Conservation (phyloP, 2,113 vertebrate species). For the Gracilinanus agilis region DNA sequence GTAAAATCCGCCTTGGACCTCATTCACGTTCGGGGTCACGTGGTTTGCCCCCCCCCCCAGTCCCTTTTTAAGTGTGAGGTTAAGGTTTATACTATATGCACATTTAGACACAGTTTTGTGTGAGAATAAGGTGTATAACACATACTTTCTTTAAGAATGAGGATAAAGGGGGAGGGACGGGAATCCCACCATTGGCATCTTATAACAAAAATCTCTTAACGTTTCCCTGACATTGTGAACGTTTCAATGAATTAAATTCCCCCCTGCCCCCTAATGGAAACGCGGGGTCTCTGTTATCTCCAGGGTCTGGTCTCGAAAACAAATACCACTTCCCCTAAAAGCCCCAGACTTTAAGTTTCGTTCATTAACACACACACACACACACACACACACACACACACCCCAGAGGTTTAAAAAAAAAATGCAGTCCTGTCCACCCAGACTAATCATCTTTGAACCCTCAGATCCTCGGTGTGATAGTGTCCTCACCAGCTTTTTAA, state of each 20-base stretch:
- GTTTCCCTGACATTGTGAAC: neutral
- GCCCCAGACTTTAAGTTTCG: neutral
- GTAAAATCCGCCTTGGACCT: constrained; percentile 65
- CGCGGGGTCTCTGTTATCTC: neutral
- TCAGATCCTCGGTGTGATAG: no score
- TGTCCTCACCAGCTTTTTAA: neutral
- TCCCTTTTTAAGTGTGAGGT: neutral
- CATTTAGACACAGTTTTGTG: no score
- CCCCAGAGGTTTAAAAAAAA: neutral
- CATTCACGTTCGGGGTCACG: neutral
- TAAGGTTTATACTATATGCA: no score
- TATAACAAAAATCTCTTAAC: neutral
- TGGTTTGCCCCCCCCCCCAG: neutral
- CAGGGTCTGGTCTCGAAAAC: neutral
- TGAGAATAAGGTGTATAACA: no score
- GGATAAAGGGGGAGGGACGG: no score
- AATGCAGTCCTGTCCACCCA: neutral
- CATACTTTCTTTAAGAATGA: no score
- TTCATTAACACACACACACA: no score
- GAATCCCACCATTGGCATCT: neutral
- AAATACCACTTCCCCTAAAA: no score
- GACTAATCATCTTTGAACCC: no score
- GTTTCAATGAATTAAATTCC: neutral
- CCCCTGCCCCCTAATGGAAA: neutral
- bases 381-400: no score